phyloP scores from a whole-genome alignment of 2,888 invertebrate genomes.

The Gandaritis pyraliata region DNA sequence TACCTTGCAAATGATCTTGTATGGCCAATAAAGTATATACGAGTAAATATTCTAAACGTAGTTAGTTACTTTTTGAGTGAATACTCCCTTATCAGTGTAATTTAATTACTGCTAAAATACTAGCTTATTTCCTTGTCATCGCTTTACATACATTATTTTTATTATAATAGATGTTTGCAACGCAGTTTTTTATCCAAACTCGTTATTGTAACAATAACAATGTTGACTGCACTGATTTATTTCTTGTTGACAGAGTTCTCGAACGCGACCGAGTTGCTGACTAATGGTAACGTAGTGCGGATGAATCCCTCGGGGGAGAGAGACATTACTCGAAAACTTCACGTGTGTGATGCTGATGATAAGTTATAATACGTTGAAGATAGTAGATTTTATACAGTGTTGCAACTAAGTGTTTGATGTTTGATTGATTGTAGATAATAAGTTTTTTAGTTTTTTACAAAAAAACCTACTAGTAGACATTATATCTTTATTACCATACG shows the following conservation, averaged over 20 bases:
- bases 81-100: no score
- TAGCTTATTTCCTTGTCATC: neutral
- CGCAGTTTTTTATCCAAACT: neutral
- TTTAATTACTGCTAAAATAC: no score
- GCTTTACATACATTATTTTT: neutral
- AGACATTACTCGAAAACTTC: constrained; percentile 48
- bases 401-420: constrained; percentile 5
- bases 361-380: constrained; percentile 53
- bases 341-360: constrained; percentile 65
- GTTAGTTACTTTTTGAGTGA: no score
- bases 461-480: no score
- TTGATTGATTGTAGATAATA: neutral
- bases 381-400: constrained; percentile 36
- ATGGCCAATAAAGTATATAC: no score
- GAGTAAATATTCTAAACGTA: no score
- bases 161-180: no score
- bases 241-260: constrained; percentile 61
- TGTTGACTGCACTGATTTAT: constrained; percentile 14
- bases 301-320: constrained; percentile 63
- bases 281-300: constrained; percentile 62
- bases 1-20: no score
- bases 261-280: constrained; percentile 63
- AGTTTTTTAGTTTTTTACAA: no score
- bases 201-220: constrained; percentile 3
- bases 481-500: no score